Percentiles rank a stretch among this genome's conserved stretches.
phyloP scores from a whole-genome alignment of 1,140 invertebrate species.

The Ladona fulva region DNA sequence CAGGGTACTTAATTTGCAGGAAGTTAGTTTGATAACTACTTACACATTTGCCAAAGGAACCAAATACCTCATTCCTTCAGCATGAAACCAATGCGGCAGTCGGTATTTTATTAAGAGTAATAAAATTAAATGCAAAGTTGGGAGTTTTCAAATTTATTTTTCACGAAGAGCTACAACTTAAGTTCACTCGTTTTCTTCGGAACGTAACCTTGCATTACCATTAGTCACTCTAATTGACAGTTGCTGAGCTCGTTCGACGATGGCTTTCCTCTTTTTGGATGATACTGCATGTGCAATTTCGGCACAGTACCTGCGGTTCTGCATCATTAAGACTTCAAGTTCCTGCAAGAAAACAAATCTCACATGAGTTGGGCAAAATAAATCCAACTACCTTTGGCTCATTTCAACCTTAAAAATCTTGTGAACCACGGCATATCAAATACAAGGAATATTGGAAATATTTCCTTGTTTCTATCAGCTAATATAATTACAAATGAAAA shows the following conservation, averaged over 20 bases:
- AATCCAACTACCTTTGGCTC: too few relatives aligned
- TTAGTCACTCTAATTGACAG: conserved; percentile 93
- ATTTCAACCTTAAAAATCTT: too few relatives aligned
- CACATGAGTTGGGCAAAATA: neutral
- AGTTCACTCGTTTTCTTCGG: conserved; percentile 96
- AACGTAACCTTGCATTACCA: conserved; percentile 87
- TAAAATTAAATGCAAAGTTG: neutral
- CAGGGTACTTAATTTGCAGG: too few relatives aligned
- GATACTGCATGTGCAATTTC: conserved; percentile 96
- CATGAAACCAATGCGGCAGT: too few relatives aligned
- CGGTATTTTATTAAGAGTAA: too few relatives aligned
- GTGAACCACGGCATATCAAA: too few relatives aligned
- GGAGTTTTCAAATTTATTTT: neutral
- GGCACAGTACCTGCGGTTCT: conserved; percentile 93
- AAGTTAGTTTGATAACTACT: too few relatives aligned
- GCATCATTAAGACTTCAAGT: conserved; percentile 97
- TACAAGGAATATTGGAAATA: too few relatives aligned
- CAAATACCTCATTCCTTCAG: too few relatives aligned
- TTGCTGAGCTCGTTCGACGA: conserved; percentile 94
- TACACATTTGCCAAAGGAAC: too few relatives aligned
- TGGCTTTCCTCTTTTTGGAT: conserved; percentile 89
- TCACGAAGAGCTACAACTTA: neutral
- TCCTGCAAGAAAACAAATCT: conserved; percentile 61
- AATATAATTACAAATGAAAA: too few relatives aligned
- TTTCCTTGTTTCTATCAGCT: too few relatives aligned